These are phyloP conservation scores for Gadus macrocephalus DNA, from an alignment of 2,113 vertebrate genomes.

Conservation along the genomic window DNA sequence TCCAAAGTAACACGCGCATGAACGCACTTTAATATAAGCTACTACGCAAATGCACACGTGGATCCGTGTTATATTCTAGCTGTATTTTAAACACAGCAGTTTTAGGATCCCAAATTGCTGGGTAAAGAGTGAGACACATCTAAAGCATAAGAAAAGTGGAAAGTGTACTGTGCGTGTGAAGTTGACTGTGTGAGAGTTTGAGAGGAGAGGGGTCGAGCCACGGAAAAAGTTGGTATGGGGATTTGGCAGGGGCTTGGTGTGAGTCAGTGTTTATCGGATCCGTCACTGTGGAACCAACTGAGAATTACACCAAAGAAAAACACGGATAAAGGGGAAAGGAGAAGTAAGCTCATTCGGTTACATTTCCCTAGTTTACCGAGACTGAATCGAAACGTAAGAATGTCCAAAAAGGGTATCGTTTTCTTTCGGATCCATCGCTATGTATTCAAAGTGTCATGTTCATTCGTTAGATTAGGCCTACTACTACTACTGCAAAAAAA, in stretches of 20 bases:
- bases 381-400: too few relatives aligned
- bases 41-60: too few relatives aligned
- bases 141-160: too few relatives aligned
- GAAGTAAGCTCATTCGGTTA: not conserved
- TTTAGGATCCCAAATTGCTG: too few relatives aligned
- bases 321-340: constrained; percentile 7
- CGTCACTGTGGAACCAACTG: constrained; percentile 60
- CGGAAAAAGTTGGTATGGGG: constrained; percentile 69
- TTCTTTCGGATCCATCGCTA: not conserved
- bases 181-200: too few relatives aligned
- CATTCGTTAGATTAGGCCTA: not conserved
- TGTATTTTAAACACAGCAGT: too few relatives aligned
- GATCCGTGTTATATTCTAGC: too few relatives aligned
- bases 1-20: not conserved
- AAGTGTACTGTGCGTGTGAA: too few relatives aligned
- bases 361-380: not conserved
- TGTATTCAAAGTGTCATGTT: not conserved
- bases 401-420: too few relatives aligned
- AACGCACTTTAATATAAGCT: too few relatives aligned
- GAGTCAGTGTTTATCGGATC: constrained; percentile 72
- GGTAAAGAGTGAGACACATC: too few relatives aligned
- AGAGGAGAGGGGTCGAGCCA: constrained; percentile 13
- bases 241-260: constrained; percentile 61
- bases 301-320: constrained; percentile 36
- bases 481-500: not conserved